Evolutionary conservation across 64 coral and sea anemone genomes (phyloP), one percentile per base, ranked within the genome.

Genomic region (Porites australiensis): DNA sequence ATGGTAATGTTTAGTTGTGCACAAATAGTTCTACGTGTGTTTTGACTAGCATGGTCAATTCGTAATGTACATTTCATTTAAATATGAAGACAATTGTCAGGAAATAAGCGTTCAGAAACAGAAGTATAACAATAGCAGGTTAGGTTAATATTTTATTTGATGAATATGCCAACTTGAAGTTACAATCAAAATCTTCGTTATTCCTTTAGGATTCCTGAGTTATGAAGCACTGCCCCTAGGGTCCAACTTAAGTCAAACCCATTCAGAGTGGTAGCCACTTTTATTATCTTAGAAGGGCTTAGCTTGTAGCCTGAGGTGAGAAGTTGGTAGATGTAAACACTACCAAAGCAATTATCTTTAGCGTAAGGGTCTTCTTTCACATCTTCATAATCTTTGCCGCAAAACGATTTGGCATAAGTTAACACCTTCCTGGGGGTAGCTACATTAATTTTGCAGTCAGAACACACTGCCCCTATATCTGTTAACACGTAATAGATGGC

Each of bases 181-280:
- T 57, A 57, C 7, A 12, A 57, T 57, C 54, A 57, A 57, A 57
- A 37, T 37, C 27, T 64, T 67, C n/a, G n/a, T 74, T 50, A 75
- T 46, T 75, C 72, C 4, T 75, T 48, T 18, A 75, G 16, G 10
- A 75, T 75, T 3, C 44, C 72, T 75, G 72, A 12, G 46, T 75
- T 75, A 16, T 75, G 13, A 8, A 75, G 44, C 44, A 75, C 72
- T 14, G 87, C 87, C 12, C 87, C 87, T 0, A 89, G 73, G 11
- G 72, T 78, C 87, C 87, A 89, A 89, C 74, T 73, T 55, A 89
- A 23, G 8, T 89, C 70, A 67, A 89, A 78, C 0, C 87, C 87
- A 19, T 89, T 64, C 3, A 89, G 52, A 13, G 45, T 51, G 46
- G 16, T 44, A 21, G 37, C 70, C 19, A 75, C 74, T 13, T 19